phyloP scores from a whole-genome alignment of 2,797 vertebrate genomes.

The Austrolebias charrua region DNA sequence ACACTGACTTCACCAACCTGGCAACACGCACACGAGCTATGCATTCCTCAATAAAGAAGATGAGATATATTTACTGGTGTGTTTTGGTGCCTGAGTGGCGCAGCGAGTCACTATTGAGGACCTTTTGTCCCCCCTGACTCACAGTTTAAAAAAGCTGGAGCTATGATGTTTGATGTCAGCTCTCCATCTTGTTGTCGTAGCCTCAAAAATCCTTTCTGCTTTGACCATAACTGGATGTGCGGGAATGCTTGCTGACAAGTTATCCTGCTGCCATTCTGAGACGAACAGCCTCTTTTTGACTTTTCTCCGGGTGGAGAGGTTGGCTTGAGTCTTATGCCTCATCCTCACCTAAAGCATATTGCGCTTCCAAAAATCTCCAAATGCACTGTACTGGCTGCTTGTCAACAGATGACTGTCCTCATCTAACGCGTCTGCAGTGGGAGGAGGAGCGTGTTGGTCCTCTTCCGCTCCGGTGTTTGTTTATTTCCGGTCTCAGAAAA shows the following conservation, averaged over 20 bases:
- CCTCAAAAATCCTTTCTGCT: constrained; percentile 43
- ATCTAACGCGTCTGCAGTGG: too few relatives aligned
- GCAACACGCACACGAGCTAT: constrained; percentile 25
- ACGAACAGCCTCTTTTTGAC: constrained; percentile 31
- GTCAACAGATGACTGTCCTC: too few relatives aligned
- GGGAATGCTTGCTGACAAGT: constrained; percentile 47
- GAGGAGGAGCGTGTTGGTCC: too few relatives aligned
- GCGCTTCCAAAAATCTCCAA: too few relatives aligned
- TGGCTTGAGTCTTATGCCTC: constrained; percentile 4
- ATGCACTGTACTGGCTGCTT: too few relatives aligned
- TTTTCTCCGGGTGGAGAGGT: constrained; percentile 29
- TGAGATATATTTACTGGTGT: constrained; percentile 39
- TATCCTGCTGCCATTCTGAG: constrained; percentile 51
- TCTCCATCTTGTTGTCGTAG: constrained; percentile 54
- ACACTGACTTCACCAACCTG: constrained; percentile 26
- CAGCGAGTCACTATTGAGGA: constrained; percentile 53
- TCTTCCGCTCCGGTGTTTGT: too few relatives aligned
- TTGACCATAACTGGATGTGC: constrained; percentile 65
- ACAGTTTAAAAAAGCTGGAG: constrained; percentile 57
- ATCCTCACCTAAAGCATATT: too few relatives aligned
- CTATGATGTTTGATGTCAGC: constrained; percentile 60
- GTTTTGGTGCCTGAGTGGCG: constrained; percentile 46
- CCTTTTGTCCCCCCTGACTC: constrained; percentile 58
- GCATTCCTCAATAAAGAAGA: constrained; percentile 52
- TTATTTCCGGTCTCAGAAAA: too few relatives aligned